Evolutionary conservation across 2,113 vertebrate species (phyloP).

Genomic region (Mohoua ochrocephala): DNA sequence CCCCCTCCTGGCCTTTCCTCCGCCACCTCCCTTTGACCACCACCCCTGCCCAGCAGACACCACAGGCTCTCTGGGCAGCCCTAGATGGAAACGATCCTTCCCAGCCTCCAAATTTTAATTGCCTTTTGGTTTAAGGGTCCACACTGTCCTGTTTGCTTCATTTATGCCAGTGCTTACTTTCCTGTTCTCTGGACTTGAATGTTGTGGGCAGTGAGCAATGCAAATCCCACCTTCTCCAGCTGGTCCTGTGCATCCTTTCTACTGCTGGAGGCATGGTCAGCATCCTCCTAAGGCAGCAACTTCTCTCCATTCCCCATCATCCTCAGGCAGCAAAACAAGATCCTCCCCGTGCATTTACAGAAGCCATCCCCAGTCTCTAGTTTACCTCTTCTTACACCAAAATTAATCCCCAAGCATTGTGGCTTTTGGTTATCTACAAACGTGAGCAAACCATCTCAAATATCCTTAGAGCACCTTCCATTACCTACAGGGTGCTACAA

Average conservation of each 20-base stretch:
- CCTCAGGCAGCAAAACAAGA: not conserved
- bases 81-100: fast-evolving
- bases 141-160: not conserved
- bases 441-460: not conserved
- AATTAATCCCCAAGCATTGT: not conserved
- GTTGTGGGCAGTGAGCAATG: fast-evolving
- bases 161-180: not conserved
- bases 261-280: not conserved
- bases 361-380: not conserved
- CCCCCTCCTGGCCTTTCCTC: not conserved
- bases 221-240: not conserved
- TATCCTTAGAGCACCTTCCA: not conserved
- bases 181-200: not conserved
- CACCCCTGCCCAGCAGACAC: not conserved
- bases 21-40: not conserved
- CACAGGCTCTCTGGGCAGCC: not conserved
- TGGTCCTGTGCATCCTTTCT: not conserved
- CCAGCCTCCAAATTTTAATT: not conserved
- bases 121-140: not conserved
- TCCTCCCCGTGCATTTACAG: not conserved
- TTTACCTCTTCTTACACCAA: not conserved
- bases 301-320: not conserved
- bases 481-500: not conserved
- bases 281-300: not conserved
- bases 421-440: not conserved